phyloP scores from a whole-genome alignment of 2,113 vertebrate genomes.

The Pterophyllum scalare region DNA sequence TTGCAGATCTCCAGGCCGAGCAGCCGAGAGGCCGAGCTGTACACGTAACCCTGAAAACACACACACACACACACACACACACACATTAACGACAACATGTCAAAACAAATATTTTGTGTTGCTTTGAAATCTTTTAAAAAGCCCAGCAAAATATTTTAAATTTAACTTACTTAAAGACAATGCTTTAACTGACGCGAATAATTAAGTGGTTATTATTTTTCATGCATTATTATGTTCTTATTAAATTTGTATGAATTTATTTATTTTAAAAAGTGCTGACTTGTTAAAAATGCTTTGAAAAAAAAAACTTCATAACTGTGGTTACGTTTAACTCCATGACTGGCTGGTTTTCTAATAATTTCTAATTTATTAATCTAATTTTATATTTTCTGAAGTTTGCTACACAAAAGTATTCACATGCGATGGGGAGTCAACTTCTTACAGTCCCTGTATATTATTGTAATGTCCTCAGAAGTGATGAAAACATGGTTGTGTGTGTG shows the following conservation, averaged over 20 bases:
- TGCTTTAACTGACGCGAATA: not conserved
- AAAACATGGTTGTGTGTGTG: not conserved
- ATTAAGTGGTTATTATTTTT: not conserved
- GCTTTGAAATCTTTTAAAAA: no score
- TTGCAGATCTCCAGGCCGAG: conserved; percentile 89
- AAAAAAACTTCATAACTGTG: no score
- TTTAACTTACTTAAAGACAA: no score
- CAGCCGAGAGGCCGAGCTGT: conserved; percentile 87
- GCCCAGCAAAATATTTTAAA: no score
- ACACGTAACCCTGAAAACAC: conserved; percentile 86
- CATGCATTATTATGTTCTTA: no score
- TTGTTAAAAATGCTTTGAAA: no score
- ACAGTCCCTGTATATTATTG: not conserved
- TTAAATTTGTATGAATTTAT: no score
- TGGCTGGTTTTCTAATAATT: no score
- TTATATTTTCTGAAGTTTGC: not conserved
- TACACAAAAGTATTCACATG: not conserved
- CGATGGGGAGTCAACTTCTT: no score
- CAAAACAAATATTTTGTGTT: not conserved
- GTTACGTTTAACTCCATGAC: no score
- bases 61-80: not conserved
- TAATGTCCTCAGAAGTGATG: not conserved
- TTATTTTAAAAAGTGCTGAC: no score
- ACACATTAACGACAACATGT: not conserved
- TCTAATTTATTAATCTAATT: not conserved